These are phyloP conservation scores for Tachina grossa DNA, from an alignment of 2,888 invertebrate species.

Conservation along the genomic window DNA sequence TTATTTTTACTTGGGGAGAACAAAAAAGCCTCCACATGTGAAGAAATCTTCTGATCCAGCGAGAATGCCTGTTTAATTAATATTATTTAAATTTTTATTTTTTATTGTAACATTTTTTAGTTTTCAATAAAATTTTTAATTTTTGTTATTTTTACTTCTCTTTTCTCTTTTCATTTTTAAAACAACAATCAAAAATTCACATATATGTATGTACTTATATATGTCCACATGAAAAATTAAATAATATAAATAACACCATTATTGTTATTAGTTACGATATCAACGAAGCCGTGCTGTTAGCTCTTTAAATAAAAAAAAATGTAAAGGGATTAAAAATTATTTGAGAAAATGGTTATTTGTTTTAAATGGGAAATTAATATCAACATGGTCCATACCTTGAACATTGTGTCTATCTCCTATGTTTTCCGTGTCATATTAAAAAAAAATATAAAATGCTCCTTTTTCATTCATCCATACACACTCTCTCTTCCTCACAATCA, in stretches of 20 bases:
- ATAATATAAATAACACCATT: conserved; percentile 28
- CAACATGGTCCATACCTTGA: conserved; percentile 38
- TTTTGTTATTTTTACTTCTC: conserved; percentile 71
- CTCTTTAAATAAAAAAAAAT: conserved; percentile 75
- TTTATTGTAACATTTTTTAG: conserved; percentile 13
- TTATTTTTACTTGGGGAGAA: not conserved
- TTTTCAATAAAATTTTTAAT: conserved; percentile 57
- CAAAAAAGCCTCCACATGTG: conserved; percentile 3
- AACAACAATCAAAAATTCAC: conserved; percentile 69
- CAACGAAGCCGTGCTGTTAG: conserved; percentile 82
- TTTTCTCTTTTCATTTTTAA: conserved; percentile 73
- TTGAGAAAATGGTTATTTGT: conserved; percentile 44
- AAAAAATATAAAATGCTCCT: conserved; percentile 22
- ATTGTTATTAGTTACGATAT: conserved; percentile 80
- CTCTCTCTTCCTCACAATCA: conserved; percentile 5
- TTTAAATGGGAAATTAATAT: conserved; percentile 38
- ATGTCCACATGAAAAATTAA: conserved; percentile 65
- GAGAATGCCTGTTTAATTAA: not conserved
- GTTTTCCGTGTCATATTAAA: conserved; percentile 56
- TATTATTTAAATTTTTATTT: conserved; percentile 20
- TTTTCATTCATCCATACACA: conserved; percentile 38
- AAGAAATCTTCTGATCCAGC: not conserved
- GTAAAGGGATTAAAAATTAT: conserved; percentile 14
- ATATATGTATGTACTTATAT: conserved; percentile 55
- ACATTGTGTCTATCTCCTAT: conserved; percentile 11